These are phyloP conservation scores for Sycophila texana DNA, from an alignment of 2,888 invertebrate species.

Conservation along the genomic window DNA sequence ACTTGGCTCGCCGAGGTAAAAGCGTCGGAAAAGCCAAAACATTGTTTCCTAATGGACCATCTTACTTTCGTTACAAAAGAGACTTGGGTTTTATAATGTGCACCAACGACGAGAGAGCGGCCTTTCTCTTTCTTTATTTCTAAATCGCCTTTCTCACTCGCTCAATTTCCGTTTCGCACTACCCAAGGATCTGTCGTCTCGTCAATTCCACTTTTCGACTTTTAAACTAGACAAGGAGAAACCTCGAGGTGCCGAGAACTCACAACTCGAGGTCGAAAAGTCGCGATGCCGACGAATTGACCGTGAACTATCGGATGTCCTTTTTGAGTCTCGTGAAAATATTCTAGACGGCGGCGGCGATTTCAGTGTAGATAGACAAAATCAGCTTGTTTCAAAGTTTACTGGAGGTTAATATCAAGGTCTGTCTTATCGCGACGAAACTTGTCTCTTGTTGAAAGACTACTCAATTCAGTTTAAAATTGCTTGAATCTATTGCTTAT, in stretches of 20 bases:
- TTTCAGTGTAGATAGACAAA: background rate
- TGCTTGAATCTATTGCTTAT: too few species aligned
- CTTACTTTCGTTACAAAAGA: conserved; percentile 9
- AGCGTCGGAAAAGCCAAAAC: too few species aligned
- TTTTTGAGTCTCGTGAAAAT: conserved; percentile 6
- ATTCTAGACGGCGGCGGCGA: background rate
- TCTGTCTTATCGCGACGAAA: too few species aligned
- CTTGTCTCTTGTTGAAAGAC: too few species aligned
- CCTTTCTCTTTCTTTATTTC: conserved; percentile 24
- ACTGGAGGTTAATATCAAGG: conserved; percentile 22
- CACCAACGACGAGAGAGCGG: background rate
- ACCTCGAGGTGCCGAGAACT: background rate
- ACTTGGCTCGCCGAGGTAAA: background rate
- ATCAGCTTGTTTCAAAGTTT: background rate
- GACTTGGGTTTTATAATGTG: background rate
- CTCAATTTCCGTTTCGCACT: conserved; percentile 24
- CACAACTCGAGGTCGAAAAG: conserved; percentile 1
- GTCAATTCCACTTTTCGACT: background rate
- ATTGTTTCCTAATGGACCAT: background rate
- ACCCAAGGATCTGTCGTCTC: background rate
- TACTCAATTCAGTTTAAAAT: too few species aligned
- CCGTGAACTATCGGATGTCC: conserved; percentile 33
- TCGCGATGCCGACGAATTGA: background rate
- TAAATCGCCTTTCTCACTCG: background rate
- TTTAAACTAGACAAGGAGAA: background rate